phyloP scores from a whole-genome alignment of 2,888 invertebrate genomes.

The Cotesia congregata region DNA sequence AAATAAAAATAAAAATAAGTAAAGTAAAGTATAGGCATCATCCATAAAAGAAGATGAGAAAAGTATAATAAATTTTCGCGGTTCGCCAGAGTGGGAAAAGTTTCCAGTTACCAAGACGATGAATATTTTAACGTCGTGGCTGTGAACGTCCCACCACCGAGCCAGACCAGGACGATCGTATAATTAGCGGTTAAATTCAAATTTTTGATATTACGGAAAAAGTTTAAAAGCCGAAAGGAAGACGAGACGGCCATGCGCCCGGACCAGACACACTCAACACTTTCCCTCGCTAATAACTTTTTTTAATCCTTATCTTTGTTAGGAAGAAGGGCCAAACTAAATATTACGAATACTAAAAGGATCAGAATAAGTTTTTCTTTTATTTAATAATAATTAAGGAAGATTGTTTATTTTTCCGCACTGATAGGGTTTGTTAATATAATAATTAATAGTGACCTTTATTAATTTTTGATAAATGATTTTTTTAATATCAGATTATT shows the following conservation, averaged over 20 bases:
- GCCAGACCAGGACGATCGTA: slow-evolving; percentile 47
- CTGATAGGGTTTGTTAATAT: too few relatives aligned
- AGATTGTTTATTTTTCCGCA: neutral
- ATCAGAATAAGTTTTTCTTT: neutral
- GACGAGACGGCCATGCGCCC: slow-evolving; percentile 34
- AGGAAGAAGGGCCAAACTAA: neutral
- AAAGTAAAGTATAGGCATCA: slow-evolving; percentile 9
- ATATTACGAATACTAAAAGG: neutral
- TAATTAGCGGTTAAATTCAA: slow-evolving; percentile 66
- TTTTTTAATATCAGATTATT: too few relatives aligned
- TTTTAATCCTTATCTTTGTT: slow-evolving; percentile 38
- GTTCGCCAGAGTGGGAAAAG: slow-evolving; percentile 55
- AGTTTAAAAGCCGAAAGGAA: slow-evolving; percentile 50
- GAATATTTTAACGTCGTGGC: slow-evolving; percentile 62
- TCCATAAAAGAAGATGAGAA: slow-evolving; percentile 34
- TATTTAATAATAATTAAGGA: neutral
- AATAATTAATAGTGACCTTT: too few relatives aligned
- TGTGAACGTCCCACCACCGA: slow-evolving; percentile 45
- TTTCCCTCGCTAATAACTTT: slow-evolving; percentile 48
- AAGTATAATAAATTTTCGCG: slow-evolving; percentile 58
- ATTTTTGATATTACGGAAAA: slow-evolving; percentile 65
- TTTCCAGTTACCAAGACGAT: slow-evolving; percentile 63
- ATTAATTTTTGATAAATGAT: neutral
- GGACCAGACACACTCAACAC: slow-evolving; percentile 20
- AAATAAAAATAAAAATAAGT: slow-evolving; percentile 6